Base-by-base conservation (phyloP, 2,113 vertebrate genomes). In the Cariama cristata region DNA sequence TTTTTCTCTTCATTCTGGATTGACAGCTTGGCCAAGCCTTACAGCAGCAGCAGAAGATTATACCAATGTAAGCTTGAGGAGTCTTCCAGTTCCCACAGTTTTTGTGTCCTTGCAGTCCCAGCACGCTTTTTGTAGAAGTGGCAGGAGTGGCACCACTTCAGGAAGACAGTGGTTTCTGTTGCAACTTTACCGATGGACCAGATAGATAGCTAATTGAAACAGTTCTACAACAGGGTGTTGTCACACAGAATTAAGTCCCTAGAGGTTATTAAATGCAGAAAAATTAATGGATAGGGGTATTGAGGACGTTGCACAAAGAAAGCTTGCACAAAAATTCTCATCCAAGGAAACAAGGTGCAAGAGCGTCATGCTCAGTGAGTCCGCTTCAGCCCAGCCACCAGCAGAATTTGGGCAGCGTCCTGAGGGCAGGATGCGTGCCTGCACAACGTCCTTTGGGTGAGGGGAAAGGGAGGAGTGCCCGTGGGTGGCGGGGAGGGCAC, bases 401-500 rank as follows among this genome's bases (percentile, higher is more conserved):
- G 35, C 27, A 82, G 81, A 83, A 40, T 62, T 67, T 0, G 4
- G 26, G 35, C 8, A 33, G 30, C 20, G 7, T 68, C 38, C 44
- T 4, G 9, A 11, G 30, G 32, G 23, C 8, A 49, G 69, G 38
- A 19, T 13, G 9, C 0, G 0, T 26, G 23, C 24, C 53, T 66
- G 28, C 15, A 8, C 13, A 14, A 1, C 2, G 4, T 30, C 23
- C 15, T 35, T 45, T 45, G 42, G 14, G 47, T 9, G 27, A 32
- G 28, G 63, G 32, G 26, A 24, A 42, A 28, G 7, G 32, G 8
- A 22, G 21, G n/a, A 53, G 24, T 0, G 2, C 50, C 42, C 0
- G 4, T 26, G 14, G 0, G 0, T 3, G 11, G 19, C 14, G n/a
- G 6, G 24, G 26, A 45, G 14, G 11, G 28, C 32, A 58, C 0